phyloP scores from a whole-genome alignment of 2,888 invertebrate species.

The Onchidella celtica region DNA sequence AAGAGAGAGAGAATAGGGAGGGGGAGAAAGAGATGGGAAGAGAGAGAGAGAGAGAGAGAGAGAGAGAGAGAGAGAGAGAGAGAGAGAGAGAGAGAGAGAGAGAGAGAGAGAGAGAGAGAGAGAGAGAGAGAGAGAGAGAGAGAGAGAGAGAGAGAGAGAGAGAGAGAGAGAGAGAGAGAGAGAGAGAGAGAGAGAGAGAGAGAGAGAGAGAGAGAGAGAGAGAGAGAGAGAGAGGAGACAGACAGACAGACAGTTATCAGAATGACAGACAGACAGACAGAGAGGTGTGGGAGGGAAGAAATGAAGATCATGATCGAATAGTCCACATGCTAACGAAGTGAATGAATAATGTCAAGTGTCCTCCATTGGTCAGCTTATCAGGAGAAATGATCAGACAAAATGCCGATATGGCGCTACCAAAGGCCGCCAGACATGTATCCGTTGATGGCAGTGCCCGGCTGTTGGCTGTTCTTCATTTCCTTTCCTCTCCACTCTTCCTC shows the following conservation, averaged over 20 bases:
- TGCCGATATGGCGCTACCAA: too few relatives aligned
- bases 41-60: not conserved
- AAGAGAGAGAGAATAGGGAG: not conserved
- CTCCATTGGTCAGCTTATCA: too few relatives aligned
- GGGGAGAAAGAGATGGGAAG: too few relatives aligned
- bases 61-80: not conserved
- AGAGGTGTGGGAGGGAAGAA: too few relatives aligned
- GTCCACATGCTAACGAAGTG: too few relatives aligned
- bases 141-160: not conserved
- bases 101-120: not conserved
- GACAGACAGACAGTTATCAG: not conserved
- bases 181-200: conserved; percentile 38
- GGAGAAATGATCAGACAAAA: too few relatives aligned
- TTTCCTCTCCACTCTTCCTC: not conserved
- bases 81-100: not conserved
- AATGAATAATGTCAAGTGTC: too few relatives aligned
- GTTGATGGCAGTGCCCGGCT: too few relatives aligned
- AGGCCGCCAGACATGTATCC: too few relatives aligned
- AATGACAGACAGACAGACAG: too few relatives aligned
- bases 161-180: conserved; percentile 27
- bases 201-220: conserved; percentile 24
- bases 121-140: not conserved
- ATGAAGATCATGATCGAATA: too few relatives aligned
- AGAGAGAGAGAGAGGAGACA: conserved; percentile 9
- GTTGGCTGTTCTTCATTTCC: not conserved